Percentiles rank a stretch among this genome's conserved stretches.
Conservation (phyloP, 2,888 invertebrate genomes). For the Diaprepes abbreviatus region DNA sequence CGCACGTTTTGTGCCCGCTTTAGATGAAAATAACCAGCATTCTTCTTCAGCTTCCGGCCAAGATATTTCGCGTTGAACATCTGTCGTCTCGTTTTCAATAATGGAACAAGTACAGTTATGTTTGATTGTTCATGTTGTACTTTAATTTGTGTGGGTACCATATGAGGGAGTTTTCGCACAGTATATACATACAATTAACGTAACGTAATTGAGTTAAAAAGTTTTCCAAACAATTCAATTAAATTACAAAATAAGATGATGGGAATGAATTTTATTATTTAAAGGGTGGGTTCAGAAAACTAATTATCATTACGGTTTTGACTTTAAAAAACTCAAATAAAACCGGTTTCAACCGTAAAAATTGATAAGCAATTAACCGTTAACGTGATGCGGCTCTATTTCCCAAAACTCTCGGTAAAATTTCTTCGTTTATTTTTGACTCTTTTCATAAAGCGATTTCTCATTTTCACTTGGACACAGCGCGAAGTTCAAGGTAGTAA, state of each 20-base stretch:
- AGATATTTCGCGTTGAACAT: conserved; percentile 29
- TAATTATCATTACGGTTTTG: too few species aligned
- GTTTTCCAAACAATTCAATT: too few species aligned
- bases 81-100: conserved; percentile 20
- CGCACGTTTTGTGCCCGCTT: too few species aligned
- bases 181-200: not conserved
- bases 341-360: too few species aligned
- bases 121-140: not conserved
- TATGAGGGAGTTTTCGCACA: not conserved
- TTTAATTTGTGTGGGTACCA: conserved; percentile 5
- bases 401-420: conserved; percentile 4
- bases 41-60: not conserved
- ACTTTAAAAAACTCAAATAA: too few species aligned
- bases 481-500: not conserved
- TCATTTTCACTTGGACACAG: conserved; percentile 28
- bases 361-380: too few species aligned
- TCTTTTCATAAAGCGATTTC: conserved; percentile 26
- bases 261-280: too few species aligned
- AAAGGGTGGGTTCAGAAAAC: too few species aligned
- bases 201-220: too few species aligned
- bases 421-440: conserved; percentile 1
- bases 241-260: too few species aligned
- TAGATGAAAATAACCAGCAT: too few species aligned
- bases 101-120: conserved; percentile 3
- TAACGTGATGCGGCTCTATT: too few species aligned